phyloP scores from a whole-genome alignment of 1,140 invertebrate genomes.

The Piezodorus guildinii region DNA sequence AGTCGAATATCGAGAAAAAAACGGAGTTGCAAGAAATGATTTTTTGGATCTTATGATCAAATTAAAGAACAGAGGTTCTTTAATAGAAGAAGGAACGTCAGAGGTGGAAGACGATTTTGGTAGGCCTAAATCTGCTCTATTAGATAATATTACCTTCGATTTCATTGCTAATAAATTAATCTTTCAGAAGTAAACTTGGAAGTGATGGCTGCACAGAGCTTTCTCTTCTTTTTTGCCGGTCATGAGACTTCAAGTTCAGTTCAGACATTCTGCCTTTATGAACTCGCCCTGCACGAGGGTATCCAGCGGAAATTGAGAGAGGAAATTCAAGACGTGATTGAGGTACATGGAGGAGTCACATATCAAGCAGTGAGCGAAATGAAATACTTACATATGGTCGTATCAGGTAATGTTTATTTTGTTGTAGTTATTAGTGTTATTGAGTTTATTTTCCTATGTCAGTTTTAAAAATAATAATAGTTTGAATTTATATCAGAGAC shows the following conservation, averaged over 20 bases:
- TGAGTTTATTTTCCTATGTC: background rate
- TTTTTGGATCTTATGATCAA: slow-evolving; percentile 31
- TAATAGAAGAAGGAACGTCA: background rate
- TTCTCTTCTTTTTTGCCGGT: slow-evolving; percentile 43
- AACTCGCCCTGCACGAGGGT: slow-evolving; percentile 45
- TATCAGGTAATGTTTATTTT: slow-evolving; percentile 33
- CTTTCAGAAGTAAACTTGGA: background rate
- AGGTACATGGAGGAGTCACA: slow-evolving; percentile 35
- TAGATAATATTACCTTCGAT: too few relatives aligned
- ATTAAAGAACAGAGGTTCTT: slow-evolving; percentile 23
- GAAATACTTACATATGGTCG: slow-evolving; percentile 41
- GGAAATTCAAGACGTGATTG: slow-evolving; percentile 41
- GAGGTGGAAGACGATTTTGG: background rate
- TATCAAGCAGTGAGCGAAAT: slow-evolving; percentile 44
- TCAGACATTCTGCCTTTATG: slow-evolving; percentile 42
- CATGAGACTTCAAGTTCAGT: slow-evolving; percentile 50
- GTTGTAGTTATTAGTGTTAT: background rate
- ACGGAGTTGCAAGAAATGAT: slow-evolving; percentile 37
- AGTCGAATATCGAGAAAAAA: slow-evolving; percentile 35
- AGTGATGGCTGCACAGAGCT: slow-evolving; percentile 33
- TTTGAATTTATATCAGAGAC: slow-evolving; percentile 35
- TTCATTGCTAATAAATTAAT: background rate
- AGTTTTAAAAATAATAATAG: background rate
- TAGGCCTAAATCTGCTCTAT: background rate
- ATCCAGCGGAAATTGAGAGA: slow-evolving; percentile 43